Conservation (phyloP, 2,888 invertebrate species). For the Acholoe squamosa region DNA sequence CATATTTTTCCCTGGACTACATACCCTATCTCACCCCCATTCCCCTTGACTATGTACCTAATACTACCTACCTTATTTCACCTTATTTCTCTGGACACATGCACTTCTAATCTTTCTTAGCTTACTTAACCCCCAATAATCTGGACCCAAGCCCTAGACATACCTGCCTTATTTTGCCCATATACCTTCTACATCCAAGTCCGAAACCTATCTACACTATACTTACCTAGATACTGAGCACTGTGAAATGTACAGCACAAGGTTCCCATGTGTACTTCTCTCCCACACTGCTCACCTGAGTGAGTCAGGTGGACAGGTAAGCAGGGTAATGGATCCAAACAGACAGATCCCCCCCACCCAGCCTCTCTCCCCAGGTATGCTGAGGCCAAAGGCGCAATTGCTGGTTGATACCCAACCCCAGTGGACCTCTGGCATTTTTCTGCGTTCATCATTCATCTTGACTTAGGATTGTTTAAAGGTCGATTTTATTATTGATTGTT, state of each 20-base stretch:
- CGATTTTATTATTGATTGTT: too few species aligned
- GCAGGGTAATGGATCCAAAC: constrained; percentile 17
- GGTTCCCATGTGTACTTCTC: neutral
- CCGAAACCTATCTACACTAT: neutral
- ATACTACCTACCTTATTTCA: too few species aligned
- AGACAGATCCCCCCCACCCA: neutral
- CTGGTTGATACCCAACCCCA: neutral
- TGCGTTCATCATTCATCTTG: too few species aligned
- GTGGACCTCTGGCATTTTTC: too few species aligned
- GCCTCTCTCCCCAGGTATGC: neutral
- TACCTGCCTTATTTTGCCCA: neutral
- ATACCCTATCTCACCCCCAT: too few species aligned
- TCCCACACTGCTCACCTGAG: neutral
- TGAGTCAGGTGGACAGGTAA: neutral
- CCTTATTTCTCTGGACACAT: too few species aligned
- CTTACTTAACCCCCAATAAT: too few species aligned
- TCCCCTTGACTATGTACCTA: too few species aligned
- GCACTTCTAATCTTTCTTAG: too few species aligned
- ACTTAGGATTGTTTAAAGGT: too few species aligned
- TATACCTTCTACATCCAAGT: neutral
- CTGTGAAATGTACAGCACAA: neutral
- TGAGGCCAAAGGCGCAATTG: neutral
- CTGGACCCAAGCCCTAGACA: neutral
- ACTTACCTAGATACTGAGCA: neutral
- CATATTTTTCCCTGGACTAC: too few species aligned